Evolutionary conservation across 2,888 invertebrate genomes (phyloP).

Genomic region (Phragmatobia fuliginosa): DNA sequence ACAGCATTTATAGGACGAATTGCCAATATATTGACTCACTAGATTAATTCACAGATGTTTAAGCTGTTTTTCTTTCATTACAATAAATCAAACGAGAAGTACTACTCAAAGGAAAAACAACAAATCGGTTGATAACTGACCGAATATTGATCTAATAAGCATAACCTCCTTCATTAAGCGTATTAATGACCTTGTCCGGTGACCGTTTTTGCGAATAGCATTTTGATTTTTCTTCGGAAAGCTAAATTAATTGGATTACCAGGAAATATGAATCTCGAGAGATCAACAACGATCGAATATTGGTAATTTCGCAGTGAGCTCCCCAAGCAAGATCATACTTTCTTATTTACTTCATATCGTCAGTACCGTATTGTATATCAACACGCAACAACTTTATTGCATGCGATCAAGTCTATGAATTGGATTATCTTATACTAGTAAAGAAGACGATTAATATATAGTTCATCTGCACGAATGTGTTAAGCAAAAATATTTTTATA

Average conservation of each 20-base stretch:
- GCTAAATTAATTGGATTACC: not conserved
- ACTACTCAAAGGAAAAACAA: no score
- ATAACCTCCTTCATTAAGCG: no score
- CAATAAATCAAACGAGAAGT: no score
- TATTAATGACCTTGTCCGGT: no score
- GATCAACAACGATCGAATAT: not conserved
- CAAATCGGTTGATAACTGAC: no score
- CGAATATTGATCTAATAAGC: no score
- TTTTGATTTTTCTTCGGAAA: not conserved
- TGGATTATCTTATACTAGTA: slow-evolving; percentile 67
- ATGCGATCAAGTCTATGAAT: slow-evolving; percentile 67
- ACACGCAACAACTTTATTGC: slow-evolving; percentile 43
- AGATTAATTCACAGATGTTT: no score
- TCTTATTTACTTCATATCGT: not conserved
- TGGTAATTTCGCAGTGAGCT: not conserved
- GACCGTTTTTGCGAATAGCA: not conserved
- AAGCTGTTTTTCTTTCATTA: no score
- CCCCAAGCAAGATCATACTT: not conserved
- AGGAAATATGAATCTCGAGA: not conserved
- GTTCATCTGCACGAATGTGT: slow-evolving; percentile 74
- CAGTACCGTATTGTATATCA: slow-evolving; percentile 57
- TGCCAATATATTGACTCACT: no score
- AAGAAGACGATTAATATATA: slow-evolving; percentile 66
- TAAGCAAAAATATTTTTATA: slow-evolving; percentile 71
- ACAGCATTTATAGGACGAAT: no score